Percentiles rank a stretch among this genome's conserved stretches.
Conservation (phyloP, 2,888 invertebrate species). For the Piscicola geometra region DNA sequence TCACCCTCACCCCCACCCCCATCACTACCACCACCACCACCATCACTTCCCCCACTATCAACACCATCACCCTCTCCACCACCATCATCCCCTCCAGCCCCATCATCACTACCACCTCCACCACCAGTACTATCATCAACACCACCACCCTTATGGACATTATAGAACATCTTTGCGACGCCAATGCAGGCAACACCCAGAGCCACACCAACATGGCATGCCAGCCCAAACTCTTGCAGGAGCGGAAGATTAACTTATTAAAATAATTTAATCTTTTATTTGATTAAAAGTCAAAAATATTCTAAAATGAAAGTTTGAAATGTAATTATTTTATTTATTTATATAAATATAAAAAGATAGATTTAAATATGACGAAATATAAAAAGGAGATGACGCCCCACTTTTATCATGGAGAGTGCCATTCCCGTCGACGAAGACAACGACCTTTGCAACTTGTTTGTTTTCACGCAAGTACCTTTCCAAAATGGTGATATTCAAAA, state of each 20-base stretch:
- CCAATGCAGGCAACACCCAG: slow-evolving; percentile 56
- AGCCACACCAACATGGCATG: slow-evolving; percentile 57
- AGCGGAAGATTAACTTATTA: neutral
- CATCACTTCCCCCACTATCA: neutral
- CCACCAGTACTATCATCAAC: neutral
- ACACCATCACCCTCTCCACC: neutral
- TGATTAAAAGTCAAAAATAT: neutral
- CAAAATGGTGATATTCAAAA: too few relatives aligned
- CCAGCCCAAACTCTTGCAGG: slow-evolving; percentile 56
- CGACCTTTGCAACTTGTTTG: slow-evolving; percentile 54
- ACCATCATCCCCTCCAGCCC: neutral
- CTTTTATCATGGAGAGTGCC: slow-evolving; percentile 34
- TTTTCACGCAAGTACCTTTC: slow-evolving; percentile 45
- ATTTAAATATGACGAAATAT: too few relatives aligned
- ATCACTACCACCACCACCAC: neutral
- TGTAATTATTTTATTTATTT: too few relatives aligned
- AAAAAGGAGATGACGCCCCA: neutral
- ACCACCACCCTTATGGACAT: slow-evolving; percentile 46
- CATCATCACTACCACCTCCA: neutral
- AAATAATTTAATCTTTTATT: too few relatives aligned
- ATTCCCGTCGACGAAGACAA: slow-evolving; percentile 41
- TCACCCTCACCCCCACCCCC: too few relatives aligned
- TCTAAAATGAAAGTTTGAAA: too few relatives aligned
- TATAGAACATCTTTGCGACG: slow-evolving; percentile 57
- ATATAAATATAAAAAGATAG: too few relatives aligned